A percentile compares a stretch with the other conserved stretches of the same genome.
Conservation (phyloP, 2,888 invertebrate species). For the Eristalis pertinax region DNA sequence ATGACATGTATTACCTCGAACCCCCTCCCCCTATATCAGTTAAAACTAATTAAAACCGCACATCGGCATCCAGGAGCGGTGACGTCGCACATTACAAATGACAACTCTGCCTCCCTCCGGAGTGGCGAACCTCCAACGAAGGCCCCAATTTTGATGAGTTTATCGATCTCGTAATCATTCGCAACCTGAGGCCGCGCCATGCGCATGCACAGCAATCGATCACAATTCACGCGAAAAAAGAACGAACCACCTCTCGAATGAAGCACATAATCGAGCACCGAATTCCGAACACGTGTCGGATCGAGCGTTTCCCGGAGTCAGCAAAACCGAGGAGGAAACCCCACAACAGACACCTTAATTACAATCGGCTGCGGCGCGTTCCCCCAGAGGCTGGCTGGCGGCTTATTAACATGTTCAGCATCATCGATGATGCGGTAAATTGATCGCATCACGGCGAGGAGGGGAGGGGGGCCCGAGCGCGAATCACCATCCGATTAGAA, state of each 20-base stretch:
- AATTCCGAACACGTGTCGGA: background rate
- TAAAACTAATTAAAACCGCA: background rate
- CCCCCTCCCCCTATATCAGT: background rate
- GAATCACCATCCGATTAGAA: constrained; percentile 36
- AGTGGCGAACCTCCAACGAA: background rate
- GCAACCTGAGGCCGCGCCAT: background rate
- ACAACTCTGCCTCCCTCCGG: background rate
- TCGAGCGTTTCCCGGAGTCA: background rate
- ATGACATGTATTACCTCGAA: background rate
- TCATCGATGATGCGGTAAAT: constrained; percentile 59
- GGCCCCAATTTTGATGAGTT: background rate
- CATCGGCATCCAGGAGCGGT: background rate
- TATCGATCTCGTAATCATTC: constrained; percentile 31
- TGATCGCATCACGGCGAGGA: constrained; percentile 31
- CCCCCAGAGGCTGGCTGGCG: background rate
- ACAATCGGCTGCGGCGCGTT: constrained; percentile 11
- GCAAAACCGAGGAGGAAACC: background rate
- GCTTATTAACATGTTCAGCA: constrained; percentile 30
- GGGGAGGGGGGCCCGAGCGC: background rate
- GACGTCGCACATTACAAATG: background rate
- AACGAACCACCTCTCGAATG: background rate
- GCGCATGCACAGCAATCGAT: background rate
- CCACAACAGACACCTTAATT: background rate
- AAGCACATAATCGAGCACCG: background rate
- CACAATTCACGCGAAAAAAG: background rate